Evolutionary conservation across 1,140 invertebrate species (phyloP).

Genomic region (Drosophila ficusphila): DNA sequence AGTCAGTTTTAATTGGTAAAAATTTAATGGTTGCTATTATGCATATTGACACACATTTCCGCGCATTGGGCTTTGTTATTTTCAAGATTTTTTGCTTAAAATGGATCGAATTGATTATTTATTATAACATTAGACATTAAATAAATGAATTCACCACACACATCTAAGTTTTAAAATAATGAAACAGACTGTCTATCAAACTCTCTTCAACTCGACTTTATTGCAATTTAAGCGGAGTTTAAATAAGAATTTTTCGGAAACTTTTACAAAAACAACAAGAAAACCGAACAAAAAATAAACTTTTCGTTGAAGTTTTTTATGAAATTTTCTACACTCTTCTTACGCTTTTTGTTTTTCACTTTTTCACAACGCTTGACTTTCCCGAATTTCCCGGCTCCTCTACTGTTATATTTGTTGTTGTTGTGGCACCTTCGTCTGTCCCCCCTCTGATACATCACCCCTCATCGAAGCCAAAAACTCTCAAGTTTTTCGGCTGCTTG

Average conservation of each 20-base stretch:
- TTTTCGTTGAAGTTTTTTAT: constrained; percentile 76
- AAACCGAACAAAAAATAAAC: constrained; percentile 36
- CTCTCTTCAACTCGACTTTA: constrained; percentile 37
- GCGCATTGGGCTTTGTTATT: no score
- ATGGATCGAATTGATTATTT: no score
- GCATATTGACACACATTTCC: not conserved
- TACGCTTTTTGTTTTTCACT: not conserved
- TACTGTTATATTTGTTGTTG: constrained; percentile 39
- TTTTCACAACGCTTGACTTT: constrained; percentile 46
- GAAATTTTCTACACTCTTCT: constrained; percentile 62
- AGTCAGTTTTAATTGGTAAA: not conserved
- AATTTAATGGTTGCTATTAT: not conserved
- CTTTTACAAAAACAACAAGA: constrained; percentile 46
- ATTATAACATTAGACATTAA: no score
- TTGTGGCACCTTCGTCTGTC: constrained; percentile 28
- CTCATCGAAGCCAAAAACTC: constrained; percentile 29
- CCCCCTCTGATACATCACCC: constrained; percentile 25
- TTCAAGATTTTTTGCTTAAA: no score
- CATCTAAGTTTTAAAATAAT: not conserved
- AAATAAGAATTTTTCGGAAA: constrained; percentile 73
- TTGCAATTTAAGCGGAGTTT: constrained; percentile 80
- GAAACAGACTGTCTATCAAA: constrained; percentile 7
- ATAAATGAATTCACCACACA: no score
- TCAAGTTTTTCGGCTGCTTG: constrained; percentile 27
- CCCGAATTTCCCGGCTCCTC: constrained; percentile 45